Conservation (phyloP, 2,113 vertebrate species). For the Hydrolagus affinis region DNA sequence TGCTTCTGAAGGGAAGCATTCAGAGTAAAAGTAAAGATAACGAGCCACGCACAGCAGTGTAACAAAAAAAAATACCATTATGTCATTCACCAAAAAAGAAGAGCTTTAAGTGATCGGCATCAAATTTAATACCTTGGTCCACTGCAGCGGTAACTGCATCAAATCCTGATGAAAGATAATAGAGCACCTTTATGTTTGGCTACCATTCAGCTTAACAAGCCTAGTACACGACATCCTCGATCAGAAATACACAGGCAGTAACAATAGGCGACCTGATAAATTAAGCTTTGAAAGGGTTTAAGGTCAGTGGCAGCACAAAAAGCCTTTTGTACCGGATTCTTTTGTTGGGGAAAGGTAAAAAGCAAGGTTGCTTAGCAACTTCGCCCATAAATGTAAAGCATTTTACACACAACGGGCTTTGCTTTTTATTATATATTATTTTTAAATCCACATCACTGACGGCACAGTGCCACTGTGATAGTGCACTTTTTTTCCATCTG, state of each 20-base stretch:
- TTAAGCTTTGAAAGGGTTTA: conserved; percentile 8
- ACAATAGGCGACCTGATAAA: conserved; percentile 27
- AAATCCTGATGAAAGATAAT: conserved; percentile 25
- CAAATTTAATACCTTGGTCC: neutral
- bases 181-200: conserved; percentile 16
- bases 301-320: conserved; percentile 8
- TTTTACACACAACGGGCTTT: neutral
- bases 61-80: conserved; percentile 7
- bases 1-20: neutral
- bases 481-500: neutral
- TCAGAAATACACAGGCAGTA: neutral
- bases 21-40: neutral
- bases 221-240: neutral
- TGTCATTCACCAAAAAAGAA: conserved; percentile 14
- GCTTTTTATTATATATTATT: conserved; percentile 14
- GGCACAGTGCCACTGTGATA: neutral
- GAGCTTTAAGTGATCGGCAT: conserved; percentile 16
- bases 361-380: conserved; percentile 30
- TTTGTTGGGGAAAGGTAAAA: conserved; percentile 20
- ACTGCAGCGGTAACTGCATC: neutral
- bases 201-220: conserved; percentile 27
- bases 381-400: conserved; percentile 15
- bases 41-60: neutral
- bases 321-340: neutral
- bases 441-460: neutral